A percentile compares a stretch with the other conserved stretches of the same genome.
Evolutionary conservation across 1,140 invertebrate genomes (phyloP).

Genomic region (Hylyphantes graminicola): DNA sequence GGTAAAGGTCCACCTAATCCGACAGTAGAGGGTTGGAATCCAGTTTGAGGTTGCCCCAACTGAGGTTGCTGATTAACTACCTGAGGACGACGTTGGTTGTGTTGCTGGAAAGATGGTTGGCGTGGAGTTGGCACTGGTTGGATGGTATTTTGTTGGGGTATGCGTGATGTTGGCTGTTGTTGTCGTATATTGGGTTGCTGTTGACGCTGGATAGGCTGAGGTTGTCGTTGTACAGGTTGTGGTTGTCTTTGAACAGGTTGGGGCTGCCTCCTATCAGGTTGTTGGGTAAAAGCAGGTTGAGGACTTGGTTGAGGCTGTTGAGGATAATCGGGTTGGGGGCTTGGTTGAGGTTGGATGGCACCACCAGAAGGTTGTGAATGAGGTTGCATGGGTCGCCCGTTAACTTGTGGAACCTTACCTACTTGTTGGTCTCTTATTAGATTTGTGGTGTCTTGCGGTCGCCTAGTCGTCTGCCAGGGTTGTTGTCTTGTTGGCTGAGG

Average conservation of each 20-base stretch:
- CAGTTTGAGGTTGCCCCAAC: slow-evolving; percentile 19
- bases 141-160: neutral
- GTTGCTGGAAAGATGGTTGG: too few relatives aligned
- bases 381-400: neutral
- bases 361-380: neutral
- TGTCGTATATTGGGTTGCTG: slow-evolving; percentile 1
- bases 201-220: neutral
- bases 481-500: slow-evolving; percentile 32
- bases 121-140: neutral
- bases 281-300: neutral
- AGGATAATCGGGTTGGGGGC: slow-evolving; percentile 6
- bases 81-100: too few relatives aligned
- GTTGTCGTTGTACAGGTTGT: slow-evolving; percentile 4
- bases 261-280: neutral
- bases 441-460: slow-evolving; percentile 3
- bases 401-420: neutral
- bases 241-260: slow-evolving; percentile 2
- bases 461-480: slow-evolving; percentile 25
- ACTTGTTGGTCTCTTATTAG: neutral
- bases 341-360: neutral
- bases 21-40: slow-evolving; percentile 8
- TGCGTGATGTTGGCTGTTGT: neutral
- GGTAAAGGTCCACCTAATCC: neutral
- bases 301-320: slow-evolving; percentile 1
- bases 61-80: neutral